phyloP scores from a whole-genome alignment of 2,797 vertebrate genomes.

The Kryptopterus vitreolus region DNA sequence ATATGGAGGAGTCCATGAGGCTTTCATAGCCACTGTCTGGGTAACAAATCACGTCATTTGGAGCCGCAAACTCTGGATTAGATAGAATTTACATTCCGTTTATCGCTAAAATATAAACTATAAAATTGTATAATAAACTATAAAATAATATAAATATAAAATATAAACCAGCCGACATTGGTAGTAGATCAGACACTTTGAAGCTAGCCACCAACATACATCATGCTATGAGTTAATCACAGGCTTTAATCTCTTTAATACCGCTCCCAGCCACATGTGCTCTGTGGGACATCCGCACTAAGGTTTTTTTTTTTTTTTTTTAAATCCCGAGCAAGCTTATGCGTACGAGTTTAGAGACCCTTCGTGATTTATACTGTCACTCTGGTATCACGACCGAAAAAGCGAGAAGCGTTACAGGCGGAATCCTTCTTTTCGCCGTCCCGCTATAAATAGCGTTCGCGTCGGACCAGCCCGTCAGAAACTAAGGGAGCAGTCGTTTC shows the following conservation, averaged over 20 bases:
- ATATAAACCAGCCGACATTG: neutral
- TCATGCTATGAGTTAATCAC: slow-evolving; percentile 28
- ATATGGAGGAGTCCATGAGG: too few species aligned
- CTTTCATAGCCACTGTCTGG: neutral
- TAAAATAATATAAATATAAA: too few species aligned
- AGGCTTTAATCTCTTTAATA: slow-evolving; percentile 12
- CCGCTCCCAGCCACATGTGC: slow-evolving; percentile 10
- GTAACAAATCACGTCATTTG: neutral
- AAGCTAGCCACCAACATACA: neutral
- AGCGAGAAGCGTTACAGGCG: neutral
- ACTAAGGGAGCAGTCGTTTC: neutral
- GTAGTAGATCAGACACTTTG: slow-evolving; percentile 11
- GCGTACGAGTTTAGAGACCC: neutral
- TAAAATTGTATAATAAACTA: too few species aligned
- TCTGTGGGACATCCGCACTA: neutral
- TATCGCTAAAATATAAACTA: neutral
- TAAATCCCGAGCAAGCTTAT: slow-evolving; percentile 7
- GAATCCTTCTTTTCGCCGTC: neutral
- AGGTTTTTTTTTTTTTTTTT: too few species aligned
- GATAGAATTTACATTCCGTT: neutral
- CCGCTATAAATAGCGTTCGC: neutral
- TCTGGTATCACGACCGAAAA: neutral
- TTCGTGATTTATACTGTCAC: neutral
- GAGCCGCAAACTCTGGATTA: neutral
- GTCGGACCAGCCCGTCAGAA: neutral